These are phyloP conservation scores for Diceros bicornis DNA, from an alignment of 2,797 vertebrate genomes.

Conservation along the genomic window DNA sequence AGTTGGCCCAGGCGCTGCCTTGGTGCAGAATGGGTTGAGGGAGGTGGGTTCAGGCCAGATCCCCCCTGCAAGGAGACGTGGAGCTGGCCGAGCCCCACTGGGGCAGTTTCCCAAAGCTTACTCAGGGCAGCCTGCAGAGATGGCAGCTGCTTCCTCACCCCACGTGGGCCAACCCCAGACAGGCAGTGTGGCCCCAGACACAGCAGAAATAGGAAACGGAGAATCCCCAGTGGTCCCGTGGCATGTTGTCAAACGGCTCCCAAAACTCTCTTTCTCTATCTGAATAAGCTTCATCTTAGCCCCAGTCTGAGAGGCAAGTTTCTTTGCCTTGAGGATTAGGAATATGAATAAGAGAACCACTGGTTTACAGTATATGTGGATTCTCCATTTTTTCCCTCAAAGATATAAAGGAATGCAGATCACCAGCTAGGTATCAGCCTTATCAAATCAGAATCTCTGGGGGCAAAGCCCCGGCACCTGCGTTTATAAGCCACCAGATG, in stretches of 20 bases:
- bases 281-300: background rate
- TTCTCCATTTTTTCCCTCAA: background rate
- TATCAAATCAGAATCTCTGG: background rate
- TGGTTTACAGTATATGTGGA: background rate
- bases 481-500: background rate
- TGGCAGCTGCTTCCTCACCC: background rate
- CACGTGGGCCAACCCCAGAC: background rate
- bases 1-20: background rate
- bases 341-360: background rate
- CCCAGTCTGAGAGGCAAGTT: background rate
- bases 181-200: background rate
- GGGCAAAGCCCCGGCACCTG: background rate
- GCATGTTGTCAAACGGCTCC: background rate
- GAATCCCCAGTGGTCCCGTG: background rate
- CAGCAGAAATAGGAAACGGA: background rate
- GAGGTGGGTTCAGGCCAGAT: background rate
- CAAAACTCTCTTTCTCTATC: background rate
- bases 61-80: background rate
- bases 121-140: constrained; percentile 34
- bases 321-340: background rate
- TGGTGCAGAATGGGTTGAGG: background rate
- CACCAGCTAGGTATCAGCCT: background rate
- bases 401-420: background rate
- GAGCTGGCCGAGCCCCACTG: background rate
- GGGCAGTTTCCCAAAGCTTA: background rate